Evolutionary conservation across 2,797 vertebrate species (phyloP).

Genomic region (Melanotaenia nigrans): DNA sequence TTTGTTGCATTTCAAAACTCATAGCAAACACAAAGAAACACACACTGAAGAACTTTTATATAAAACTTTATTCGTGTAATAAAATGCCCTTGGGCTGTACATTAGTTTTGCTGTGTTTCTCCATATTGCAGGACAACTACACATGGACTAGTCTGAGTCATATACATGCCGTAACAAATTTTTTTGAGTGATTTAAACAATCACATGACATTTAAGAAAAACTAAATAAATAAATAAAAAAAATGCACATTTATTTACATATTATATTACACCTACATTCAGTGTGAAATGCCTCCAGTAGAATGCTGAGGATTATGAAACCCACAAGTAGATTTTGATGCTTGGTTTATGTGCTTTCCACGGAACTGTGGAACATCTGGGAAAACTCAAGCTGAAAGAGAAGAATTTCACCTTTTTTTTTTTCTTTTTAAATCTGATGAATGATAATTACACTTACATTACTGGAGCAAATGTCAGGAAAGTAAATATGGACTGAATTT

Average conservation of each 20-base stretch:
- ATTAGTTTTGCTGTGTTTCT: slow-evolving; percentile 78
- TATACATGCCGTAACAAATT: slow-evolving; percentile 82
- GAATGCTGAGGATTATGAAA: slow-evolving; percentile 6
- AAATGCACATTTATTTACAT: slow-evolving; percentile 38
- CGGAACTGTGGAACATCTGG: neutral
- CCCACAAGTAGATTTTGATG: neutral
- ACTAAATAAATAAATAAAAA: slow-evolving; percentile 11
- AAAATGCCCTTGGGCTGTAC: slow-evolving; percentile 81
- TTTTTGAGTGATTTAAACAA: slow-evolving; percentile 29
- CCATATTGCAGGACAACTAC: slow-evolving; percentile 86
- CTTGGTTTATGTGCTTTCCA: neutral
- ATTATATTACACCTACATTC: slow-evolving; percentile 46
- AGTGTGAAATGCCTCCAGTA: slow-evolving; percentile 17
- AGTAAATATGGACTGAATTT: no score
- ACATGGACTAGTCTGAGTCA: slow-evolving; percentile 81
- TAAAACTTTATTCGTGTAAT: slow-evolving; percentile 82
- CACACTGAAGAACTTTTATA: slow-evolving; percentile 38
- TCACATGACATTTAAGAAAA: slow-evolving; percentile 26
- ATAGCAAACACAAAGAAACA: neutral
- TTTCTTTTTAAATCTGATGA: neutral
- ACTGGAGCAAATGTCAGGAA: neutral
- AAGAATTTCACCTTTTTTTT: neutral
- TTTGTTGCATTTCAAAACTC: neutral
- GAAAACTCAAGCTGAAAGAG: neutral
- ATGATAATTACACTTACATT: neutral